phyloP scores from a whole-genome alignment of 2,113 vertebrate species.

The Edolisoma coerulescens region DNA sequence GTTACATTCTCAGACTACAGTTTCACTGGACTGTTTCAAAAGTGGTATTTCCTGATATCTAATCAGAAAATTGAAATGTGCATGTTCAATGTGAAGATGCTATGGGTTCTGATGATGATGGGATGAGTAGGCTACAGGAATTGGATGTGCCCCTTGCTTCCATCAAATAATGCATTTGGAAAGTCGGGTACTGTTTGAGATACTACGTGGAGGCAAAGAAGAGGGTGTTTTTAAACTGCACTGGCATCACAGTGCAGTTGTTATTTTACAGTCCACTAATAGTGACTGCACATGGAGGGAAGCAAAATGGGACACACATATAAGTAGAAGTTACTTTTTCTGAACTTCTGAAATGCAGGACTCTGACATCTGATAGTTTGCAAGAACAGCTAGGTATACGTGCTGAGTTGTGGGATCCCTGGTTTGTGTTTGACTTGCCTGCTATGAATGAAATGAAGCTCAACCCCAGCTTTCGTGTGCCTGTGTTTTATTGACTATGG shows the following conservation, averaged over 20 bases:
- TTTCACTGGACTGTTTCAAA: background rate
- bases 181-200: accelerated
- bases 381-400: background rate
- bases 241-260: background rate
- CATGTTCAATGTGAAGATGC: accelerated
- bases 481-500: accelerated
- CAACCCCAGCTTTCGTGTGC: accelerated
- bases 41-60: background rate
- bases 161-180: background rate
- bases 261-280: background rate
- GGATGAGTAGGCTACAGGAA: background rate
- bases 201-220: background rate
- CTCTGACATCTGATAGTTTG: background rate
- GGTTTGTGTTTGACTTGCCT: background rate
- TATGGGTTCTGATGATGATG: background rate
- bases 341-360: background rate
- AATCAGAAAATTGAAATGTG: background rate
- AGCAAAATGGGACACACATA: background rate
- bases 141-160: background rate
- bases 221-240: background rate
- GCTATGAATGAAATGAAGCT: background rate
- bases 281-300: background rate
- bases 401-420: background rate
- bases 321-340: background rate
- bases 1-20: accelerated